Evolutionary conservation across 2,888 invertebrate species (phyloP), one percentile per base, ranked within the genome.

Genomic region (Punctoribates punctum): DNA sequence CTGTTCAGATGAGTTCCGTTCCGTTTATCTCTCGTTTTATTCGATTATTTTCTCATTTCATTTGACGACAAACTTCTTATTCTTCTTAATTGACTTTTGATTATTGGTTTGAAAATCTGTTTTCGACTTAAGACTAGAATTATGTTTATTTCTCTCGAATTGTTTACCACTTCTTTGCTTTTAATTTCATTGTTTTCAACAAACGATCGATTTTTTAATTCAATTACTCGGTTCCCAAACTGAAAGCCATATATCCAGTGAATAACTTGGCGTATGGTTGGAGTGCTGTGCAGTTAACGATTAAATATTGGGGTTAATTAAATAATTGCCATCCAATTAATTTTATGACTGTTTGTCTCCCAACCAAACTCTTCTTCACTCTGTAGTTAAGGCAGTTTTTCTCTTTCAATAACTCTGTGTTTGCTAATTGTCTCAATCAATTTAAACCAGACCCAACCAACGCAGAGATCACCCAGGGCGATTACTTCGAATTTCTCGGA

Each of bases 11-110:
- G 25, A 57, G 9, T 57, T 57, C 25, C 17, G 57, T 57, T 57
- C 34, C 34, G 34, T 34, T 48, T 57, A 57, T 57, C 57, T 57
- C 57, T 57, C 57, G 25, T n/a, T 57, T 57, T 57, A 57, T 57
- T 57, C 25, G 25, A 57, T 57, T 57, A 57, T 57, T 57, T 57
- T 57, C 57, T 57, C 57, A 57, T 57, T 57, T 23, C 57, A 57
- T 57, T 57, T 57, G 54, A 23, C 57, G 57, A 23, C 57, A 57
- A 11, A 57, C 25, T 57, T 57, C 57, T 57, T 23, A 20, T n/a
- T n/a, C n/a, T 11, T 23, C 13, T 1, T 57, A 57, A 57, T 57
- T 57, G 57, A 57, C 13, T 57, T 57, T 57, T 57, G 57, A 57
- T 57, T 23, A 25, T 57, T n/a, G n/a, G n/a, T n/a, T 54, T 48